Base-by-base conservation (phyloP, 2,113 vertebrate species). In the Dermatemys mawii region DNA sequence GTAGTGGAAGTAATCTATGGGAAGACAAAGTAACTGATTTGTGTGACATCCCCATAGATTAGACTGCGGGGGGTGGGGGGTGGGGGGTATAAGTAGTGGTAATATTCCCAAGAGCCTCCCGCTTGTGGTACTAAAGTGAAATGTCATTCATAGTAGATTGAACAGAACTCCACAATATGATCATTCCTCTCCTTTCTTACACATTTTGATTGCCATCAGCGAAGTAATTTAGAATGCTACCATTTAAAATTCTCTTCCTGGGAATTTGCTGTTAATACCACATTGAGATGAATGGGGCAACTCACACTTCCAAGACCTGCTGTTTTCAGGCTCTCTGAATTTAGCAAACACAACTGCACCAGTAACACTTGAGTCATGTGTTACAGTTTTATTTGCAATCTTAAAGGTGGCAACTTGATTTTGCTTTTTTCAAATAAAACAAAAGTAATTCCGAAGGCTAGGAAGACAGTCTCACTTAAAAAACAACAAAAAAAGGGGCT, bases 331-430 rank as follows among this genome's bases (percentile, higher is more conserved):
- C 63, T 44, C 46, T 67, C 83, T 44, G 82, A 83, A 87, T 46
- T 79, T 76, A 54, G 9, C n/a, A 75, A 88, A 90, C 38, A 46
- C 0, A 2, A 92, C 83, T 11, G 38, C 6, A 16, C 70, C 3
- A 75, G 46, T 35, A 94, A 6, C 41, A 84, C 27, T 6, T 4
- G 38, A 9, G 75, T 78, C 4, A 84, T 67, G 35, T 92, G 29
- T 82, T 78, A 84, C 79, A 78, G 73, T 75, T 93, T 92, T 67
- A 89, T 29, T 55, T 87, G 73, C 38, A 94, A 87, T 46, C 48
- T 63, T 80, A 91, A 38, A 70, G n/a, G 19, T 70, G 22, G n/a
- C 2, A 13, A 88, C 16, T 70, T 38, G 35, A 6, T 57, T 57
- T 57, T 57, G 29, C 54, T 55, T 55, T 83, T 86, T 78, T 81